Percentiles rank a stretch among this genome's conserved stretches.
Conservation (phyloP, 30 jellyfish, hydroid and myxozoan species). For the Hydra vulgaris region DNA sequence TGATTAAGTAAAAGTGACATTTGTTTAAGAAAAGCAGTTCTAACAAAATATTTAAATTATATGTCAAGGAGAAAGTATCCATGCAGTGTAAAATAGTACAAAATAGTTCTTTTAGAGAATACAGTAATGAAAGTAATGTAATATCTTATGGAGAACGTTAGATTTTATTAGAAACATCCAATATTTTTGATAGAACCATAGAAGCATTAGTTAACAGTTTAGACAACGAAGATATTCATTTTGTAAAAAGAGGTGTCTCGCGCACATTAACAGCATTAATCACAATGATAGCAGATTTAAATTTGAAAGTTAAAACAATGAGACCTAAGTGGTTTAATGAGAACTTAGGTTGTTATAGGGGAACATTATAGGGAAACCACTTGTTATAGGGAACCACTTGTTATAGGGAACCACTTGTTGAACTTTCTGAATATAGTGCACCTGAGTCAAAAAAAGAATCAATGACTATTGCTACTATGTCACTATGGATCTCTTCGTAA, state of each 20-base stretch:
- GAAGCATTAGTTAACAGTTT: neutral
- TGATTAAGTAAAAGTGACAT: neutral
- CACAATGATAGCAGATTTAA: conserved; percentile 8
- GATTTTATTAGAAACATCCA: neutral
- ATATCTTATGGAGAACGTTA: conserved; percentile 1
- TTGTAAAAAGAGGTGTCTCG: conserved; percentile 6
- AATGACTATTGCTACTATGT: neutral
- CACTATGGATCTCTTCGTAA: too few relatives aligned
- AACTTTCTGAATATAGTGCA: too few relatives aligned
- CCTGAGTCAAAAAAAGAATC: neutral
- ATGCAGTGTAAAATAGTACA: conserved; percentile 3
- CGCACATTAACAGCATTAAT: conserved; percentile 10
- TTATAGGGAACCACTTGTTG: too few relatives aligned
- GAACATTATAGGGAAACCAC: too few relatives aligned
- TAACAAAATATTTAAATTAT: neutral
- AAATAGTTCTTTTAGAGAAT: neutral
- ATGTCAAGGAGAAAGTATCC: conserved; percentile 4
- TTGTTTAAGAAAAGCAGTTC: conserved; percentile 12
- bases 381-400: too few relatives aligned
- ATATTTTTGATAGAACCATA: neutral
- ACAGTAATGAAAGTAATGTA: neutral
- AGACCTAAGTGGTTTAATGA: too few relatives aligned
- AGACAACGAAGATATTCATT: neutral
- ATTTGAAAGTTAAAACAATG: conserved; percentile 9
- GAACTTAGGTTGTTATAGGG: too few relatives aligned